Base-by-base conservation (phyloP, 2,888 invertebrate genomes). In the Harmothoe impar region DNA sequence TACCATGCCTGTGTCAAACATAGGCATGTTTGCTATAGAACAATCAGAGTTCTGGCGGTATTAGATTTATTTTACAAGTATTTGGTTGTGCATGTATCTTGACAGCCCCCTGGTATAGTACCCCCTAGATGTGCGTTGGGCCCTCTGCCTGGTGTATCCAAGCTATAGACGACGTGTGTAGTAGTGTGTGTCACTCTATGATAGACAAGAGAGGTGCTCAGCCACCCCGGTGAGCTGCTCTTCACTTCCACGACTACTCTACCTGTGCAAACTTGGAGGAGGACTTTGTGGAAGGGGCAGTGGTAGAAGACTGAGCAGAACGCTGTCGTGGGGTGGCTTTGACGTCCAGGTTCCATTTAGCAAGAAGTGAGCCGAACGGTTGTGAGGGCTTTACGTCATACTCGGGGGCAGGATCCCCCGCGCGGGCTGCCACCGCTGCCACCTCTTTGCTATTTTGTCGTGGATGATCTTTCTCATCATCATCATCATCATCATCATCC, bases 291-390 rank as follows among this genome's bases (percentile, higher is more conserved):
- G 54, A 12, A 17, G 20, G 29, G n/a, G 17, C 31, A n/a, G n/a
- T n/a, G n/a, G n/a, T n/a, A n/a, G n/a, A n/a, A n/a, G n/a, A n/a
- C n/a, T n/a, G n/a, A 43, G 43, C 43, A 43, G 43, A 43, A n/a
- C 62, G 62, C n/a, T 3, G 62, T 25, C 72, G 25, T 29, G 72
- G 29, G 43, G 35, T 23, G 20, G 33, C 35, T 35, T 35, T 35
- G 81, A 1, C 0, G 35, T 68, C 72, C n/a, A 31, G 7, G 43
- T 78, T 77, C 78, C 77, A 89, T 23, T 51, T 89, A 68, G 89
- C 89, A 29, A 89, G 89, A 10, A 89, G 89, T 15, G 89, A 89
- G 23, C 54, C 33, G 78, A 89, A 89, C 25, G 51, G 51, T 89
- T 89, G 72, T 17, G 89, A 89, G 12, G 89, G 89, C 29, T 77